A percentile compares a stretch with the other conserved stretches of the same genome.
Conservation (phyloP, 2,113 vertebrate genomes). For the Melanerpes aurifrons region DNA sequence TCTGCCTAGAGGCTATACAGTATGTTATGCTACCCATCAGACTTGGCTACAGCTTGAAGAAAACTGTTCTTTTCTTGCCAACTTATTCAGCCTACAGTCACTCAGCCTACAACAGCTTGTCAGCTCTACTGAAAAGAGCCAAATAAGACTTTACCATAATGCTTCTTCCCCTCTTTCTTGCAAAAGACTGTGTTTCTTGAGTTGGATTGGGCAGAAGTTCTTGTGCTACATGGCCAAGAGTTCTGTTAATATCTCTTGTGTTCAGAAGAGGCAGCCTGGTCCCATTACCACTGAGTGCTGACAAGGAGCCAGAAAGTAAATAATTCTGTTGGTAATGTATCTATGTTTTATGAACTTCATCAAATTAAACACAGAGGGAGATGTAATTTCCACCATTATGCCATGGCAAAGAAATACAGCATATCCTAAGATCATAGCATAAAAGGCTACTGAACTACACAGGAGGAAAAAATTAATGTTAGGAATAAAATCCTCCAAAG, state of each 20-base stretch:
- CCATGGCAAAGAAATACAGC: neutral
- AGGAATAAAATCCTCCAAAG: neutral
- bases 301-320: conserved; percentile 36
- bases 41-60: conserved; percentile 2
- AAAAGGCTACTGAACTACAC: neutral
- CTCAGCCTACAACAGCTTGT: conserved; percentile 35
- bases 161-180: neutral
- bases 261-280: neutral
- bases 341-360: neutral
- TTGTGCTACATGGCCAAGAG: neutral
- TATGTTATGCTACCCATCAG: conserved; percentile 38
- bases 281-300: conserved; percentile 18
- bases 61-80: conserved; percentile 35
- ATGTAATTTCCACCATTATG: neutral
- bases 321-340: fast-evolving
- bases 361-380: neutral
- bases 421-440: neutral
- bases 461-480: neutral
- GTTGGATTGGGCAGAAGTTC: conserved; percentile 20
- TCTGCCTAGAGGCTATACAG: conserved; percentile 41
- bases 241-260: neutral
- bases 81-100: conserved; percentile 27
- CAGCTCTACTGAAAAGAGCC: conserved; percentile 2
- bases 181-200: neutral
- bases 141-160: neutral